Conservation (phyloP, 2,888 invertebrate genomes). For the Xylota segnis region DNA sequence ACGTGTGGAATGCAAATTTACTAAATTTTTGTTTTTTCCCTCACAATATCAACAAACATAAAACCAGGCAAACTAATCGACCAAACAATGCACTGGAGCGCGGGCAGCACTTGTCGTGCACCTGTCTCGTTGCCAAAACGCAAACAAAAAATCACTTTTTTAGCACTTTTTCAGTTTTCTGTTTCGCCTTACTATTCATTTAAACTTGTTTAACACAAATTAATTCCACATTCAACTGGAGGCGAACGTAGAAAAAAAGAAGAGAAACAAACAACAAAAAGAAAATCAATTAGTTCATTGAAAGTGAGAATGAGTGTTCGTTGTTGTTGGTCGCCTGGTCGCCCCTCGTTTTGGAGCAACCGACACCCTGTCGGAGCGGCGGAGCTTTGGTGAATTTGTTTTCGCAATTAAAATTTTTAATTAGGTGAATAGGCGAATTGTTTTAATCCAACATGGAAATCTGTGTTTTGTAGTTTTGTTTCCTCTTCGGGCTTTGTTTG, state of each 20-base stretch:
- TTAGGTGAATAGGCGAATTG: conserved; percentile 58
- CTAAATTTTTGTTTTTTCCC: conserved; percentile 13
- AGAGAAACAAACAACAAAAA: conserved; percentile 38
- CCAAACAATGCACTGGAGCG: conserved; percentile 61
- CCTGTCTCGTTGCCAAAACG: conserved; percentile 39
- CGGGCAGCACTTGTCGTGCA: conserved; percentile 42
- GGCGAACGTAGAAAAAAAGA: conserved; percentile 25
- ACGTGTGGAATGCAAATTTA: conserved; percentile 42
- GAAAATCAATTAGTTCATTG: conserved; percentile 67
- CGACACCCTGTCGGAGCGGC: no score
- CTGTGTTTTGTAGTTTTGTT: conserved; percentile 5
- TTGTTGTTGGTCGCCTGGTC: neutral
- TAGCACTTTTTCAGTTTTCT: conserved; percentile 34
- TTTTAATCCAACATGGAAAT: conserved; percentile 28
- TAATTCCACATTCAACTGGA: conserved; percentile 65
- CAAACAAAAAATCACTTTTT: conserved; percentile 26
- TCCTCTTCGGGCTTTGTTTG: conserved; percentile 5
- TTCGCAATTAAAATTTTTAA: conserved; percentile 50
- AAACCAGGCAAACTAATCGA: conserved; percentile 58
- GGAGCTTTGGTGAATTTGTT: conserved; percentile 18
- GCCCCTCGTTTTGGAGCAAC: neutral
- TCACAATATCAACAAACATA: conserved; percentile 38
- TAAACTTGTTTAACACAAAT: conserved; percentile 61
- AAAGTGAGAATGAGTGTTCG: conserved; percentile 73
- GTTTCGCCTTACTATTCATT: conserved; percentile 27